A percentile compares a stretch with the other conserved stretches of the same genome.
These are phyloP conservation scores for Drosophila glabriapex DNA, from an alignment of 2,888 invertebrate species.

Conservation along the genomic window DNA sequence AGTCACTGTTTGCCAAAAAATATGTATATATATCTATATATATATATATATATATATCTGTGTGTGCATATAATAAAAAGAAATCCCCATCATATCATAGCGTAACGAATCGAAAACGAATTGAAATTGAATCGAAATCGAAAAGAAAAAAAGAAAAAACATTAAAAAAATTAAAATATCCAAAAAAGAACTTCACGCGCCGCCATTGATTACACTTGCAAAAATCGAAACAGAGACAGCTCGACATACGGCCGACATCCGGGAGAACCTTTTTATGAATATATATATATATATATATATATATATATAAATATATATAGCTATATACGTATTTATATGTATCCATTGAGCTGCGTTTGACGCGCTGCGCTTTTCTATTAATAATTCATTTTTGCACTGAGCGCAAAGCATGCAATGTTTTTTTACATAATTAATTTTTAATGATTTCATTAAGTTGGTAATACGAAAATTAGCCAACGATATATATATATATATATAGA, in stretches of 20 bases:
- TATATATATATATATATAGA: constrained; percentile 28
- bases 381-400: constrained; percentile 72
- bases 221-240: constrained; percentile 47
- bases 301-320: not conserved
- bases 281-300: not conserved
- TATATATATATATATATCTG: not conserved
- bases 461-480: constrained; percentile 41
- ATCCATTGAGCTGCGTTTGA: constrained; percentile 2
- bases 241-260: constrained; percentile 56
- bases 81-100: constrained; percentile 47
- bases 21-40: not conserved
- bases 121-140: constrained; percentile 46
- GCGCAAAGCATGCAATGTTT: constrained; percentile 57
- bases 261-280: constrained; percentile 55
- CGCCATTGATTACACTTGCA: constrained; percentile 69
- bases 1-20: constrained; percentile 38
- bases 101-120: constrained; percentile 55
- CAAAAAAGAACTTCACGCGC: constrained; percentile 29
- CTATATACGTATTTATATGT: not conserved
- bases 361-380: constrained; percentile 43
- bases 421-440: constrained; percentile 32
- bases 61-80: constrained; percentile 25
- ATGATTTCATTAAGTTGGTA: constrained; percentile 52
- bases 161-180: not conserved
- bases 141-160: constrained; percentile 35